phyloP scores from a whole-genome alignment of 1,140 invertebrate genomes.

The Sinonovacula constricta region DNA sequence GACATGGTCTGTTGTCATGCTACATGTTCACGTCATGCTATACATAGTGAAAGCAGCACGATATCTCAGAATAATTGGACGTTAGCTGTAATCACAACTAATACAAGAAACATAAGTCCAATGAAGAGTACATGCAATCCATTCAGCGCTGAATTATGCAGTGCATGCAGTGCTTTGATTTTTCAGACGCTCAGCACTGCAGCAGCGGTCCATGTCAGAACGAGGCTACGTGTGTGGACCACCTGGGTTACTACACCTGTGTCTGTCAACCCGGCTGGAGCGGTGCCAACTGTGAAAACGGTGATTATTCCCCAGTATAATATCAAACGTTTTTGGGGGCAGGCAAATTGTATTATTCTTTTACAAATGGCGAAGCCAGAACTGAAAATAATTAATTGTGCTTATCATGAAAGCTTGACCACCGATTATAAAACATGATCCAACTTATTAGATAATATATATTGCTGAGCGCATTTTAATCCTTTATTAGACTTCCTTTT shows the following conservation, averaged over 20 bases:
- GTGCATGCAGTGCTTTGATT: too few species aligned
- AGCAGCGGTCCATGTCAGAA: constrained; percentile 86
- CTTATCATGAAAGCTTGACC: too few species aligned
- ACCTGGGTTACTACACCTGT: constrained; percentile 85
- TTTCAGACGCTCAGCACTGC: constrained; percentile 53
- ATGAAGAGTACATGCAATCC: not conserved
- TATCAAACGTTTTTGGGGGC: not conserved
- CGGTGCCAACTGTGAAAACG: constrained; percentile 64
- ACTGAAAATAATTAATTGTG: not conserved
- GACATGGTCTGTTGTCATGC: too few species aligned
- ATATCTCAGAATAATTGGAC: too few species aligned
- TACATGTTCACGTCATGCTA: too few species aligned
- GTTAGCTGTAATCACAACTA: not conserved
- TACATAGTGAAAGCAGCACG: too few species aligned
- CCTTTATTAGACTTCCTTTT: too few species aligned
- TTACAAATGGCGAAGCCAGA: not conserved
- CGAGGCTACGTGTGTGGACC: constrained; percentile 84
- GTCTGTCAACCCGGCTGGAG: constrained; percentile 80
- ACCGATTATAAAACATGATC: not conserved
- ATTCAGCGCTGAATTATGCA: too few species aligned
- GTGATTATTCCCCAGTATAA: not conserved
- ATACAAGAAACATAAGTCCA: not conserved
- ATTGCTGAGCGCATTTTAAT: too few species aligned
- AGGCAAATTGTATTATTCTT: too few species aligned
- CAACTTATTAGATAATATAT: not conserved